Conservation (phyloP, 2,113 vertebrate species). For the Lasiurus cinereus region DNA sequence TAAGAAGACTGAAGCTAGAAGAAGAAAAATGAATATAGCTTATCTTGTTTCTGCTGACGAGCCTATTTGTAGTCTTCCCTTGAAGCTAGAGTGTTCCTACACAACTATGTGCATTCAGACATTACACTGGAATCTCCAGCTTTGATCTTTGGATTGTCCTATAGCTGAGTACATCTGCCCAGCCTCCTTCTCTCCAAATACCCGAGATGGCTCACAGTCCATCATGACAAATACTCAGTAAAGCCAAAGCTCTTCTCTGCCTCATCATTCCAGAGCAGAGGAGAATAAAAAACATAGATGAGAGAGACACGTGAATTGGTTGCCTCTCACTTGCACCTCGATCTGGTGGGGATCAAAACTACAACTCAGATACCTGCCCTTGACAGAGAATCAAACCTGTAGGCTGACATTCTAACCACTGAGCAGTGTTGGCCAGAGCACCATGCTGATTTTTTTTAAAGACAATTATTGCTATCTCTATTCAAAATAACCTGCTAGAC, state of each 20-base stretch:
- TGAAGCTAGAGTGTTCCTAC: background rate
- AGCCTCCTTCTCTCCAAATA: background rate
- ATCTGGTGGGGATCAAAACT: too few relatives aligned
- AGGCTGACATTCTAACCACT: too few relatives aligned
- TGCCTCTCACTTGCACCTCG: too few relatives aligned
- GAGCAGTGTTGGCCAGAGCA: background rate
- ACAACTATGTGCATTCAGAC: background rate
- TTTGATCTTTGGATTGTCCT: background rate
- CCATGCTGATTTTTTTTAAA: background rate
- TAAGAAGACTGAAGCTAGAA: slow-evolving; percentile 29
- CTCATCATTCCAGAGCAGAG: background rate
- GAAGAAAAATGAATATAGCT: slow-evolving; percentile 42
- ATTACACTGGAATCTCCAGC: background rate
- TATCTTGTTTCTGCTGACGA: slow-evolving; percentile 34
- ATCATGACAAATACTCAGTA: background rate
- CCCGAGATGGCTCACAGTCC: background rate
- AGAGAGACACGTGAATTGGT: too few relatives aligned
- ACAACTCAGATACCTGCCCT: too few relatives aligned
- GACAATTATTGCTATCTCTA: background rate
- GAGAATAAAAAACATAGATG: too few relatives aligned
- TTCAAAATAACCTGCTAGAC: background rate
- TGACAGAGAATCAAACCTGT: too few relatives aligned
- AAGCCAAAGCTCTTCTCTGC: background rate
- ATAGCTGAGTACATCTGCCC: background rate
- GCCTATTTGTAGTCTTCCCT: background rate